phyloP scores from a whole-genome alignment of 2,888 invertebrate genomes.

The Lumbricus terrestris region DNA sequence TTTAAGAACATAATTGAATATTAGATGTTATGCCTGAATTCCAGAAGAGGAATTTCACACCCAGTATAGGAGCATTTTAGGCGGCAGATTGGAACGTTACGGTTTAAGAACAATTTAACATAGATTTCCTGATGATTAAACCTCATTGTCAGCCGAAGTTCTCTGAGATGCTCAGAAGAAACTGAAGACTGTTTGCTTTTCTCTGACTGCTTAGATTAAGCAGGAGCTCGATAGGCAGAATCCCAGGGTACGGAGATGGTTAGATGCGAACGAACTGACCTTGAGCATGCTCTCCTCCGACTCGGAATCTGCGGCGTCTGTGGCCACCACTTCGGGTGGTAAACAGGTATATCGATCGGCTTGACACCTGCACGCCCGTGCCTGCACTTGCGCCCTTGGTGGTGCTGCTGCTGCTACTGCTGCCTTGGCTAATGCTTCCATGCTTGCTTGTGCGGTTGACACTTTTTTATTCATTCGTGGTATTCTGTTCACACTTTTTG shows the following conservation, averaged over 20 bases:
- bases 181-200: conserved; percentile 12
- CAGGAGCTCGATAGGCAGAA: conserved; percentile 10
- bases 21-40: background rate
- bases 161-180: background rate
- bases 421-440: conserved; percentile 3
- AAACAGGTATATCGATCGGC: background rate
- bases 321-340: background rate
- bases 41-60: background rate
- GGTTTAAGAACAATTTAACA: background rate
- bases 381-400: conserved; percentile 11
- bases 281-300: conserved; percentile 11
- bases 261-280: conserved; percentile 10
- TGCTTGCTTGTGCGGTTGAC: conserved; percentile 3
- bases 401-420: background rate
- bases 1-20: background rate
- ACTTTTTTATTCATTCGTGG: background rate
- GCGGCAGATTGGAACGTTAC: background rate
- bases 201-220: conserved; percentile 18
- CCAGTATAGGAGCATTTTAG: background rate
- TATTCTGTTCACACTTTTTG: background rate
- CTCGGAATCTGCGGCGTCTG: background rate
- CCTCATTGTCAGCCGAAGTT: background rate
- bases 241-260: conserved; percentile 6
- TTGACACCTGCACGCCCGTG: conserved; percentile 15
- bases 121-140: background rate